Base-by-base conservation (phyloP, 1,140 invertebrate genomes). In the Diorhabda sublineata region DNA sequence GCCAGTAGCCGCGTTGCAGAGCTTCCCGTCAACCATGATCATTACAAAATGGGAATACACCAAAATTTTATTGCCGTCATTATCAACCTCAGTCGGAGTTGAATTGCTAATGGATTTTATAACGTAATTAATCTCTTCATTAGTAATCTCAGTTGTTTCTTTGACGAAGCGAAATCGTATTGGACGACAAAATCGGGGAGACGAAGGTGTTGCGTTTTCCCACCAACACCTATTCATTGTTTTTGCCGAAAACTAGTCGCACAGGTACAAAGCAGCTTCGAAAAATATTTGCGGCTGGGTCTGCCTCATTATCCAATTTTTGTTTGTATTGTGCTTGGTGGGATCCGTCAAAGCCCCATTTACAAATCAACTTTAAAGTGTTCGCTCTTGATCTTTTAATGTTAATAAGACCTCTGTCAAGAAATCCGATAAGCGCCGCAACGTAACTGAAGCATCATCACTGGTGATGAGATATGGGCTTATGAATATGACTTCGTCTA, bases 21-120 rank as follows among this genome's bases (percentile, higher is more conserved):
- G 78, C 68, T 82, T 82, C 3, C 72, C 81, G 62, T 82, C 80
- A 2, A 81, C 70, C 81, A 81, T 82, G 3, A 77, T 81, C 44
- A 81, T 74, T 61, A 76, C 4, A 65, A 81, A 67, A 57, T 68
- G 69, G 71, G 78, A 75, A 68, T 71, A 77, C 7, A 76, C 68
- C 43, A 9, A 47, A 59, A 71, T 41, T 8, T 61, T 60, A 61
- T 65, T 64, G 11, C 42, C 42, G 45, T 42, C 44, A 42, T 59
- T 5, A 43, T 41, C 66, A 42, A 44, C 9, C 58, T 8, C n/a
- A 42, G 47, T 47, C 5, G 5, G 41, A 45, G 61, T 6, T 42
- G 69, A 45, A 26, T 26, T 26, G 26, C 26, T 26, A 26, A 26
- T 26, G 0, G 26, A 26, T 1, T 26, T 26, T 26, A 26, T 26